phyloP scores from a whole-genome alignment of 2,113 vertebrate species.

The Cardinalis cardinalis region DNA sequence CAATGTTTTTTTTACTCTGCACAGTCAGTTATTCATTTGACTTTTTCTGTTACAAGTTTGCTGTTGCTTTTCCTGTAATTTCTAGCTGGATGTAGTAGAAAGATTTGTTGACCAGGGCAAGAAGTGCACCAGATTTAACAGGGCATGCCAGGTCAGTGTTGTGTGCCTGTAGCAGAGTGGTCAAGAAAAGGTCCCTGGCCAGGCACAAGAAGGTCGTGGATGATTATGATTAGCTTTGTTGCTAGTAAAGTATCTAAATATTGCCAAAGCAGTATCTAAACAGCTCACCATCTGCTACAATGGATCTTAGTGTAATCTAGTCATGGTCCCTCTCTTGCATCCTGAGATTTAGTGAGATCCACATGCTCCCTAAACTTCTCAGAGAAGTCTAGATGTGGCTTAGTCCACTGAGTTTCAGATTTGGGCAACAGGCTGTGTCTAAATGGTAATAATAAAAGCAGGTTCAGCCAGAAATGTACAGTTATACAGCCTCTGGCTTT shows the following conservation, averaged over 20 bases:
- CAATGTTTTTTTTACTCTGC: not conserved
- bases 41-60: not conserved
- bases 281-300: not conserved
- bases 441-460: not conserved
- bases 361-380: not conserved
- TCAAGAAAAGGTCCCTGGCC: not conserved
- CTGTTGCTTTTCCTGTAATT: not conserved
- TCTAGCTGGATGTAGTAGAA: not conserved
- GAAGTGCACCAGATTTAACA: not conserved
- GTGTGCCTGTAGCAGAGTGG: not conserved
- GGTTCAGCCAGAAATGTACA: not conserved
- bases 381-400: not conserved
- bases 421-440: not conserved
- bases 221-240: not conserved
- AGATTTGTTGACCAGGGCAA: not conserved
- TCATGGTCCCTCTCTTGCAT: rapidly evolving
- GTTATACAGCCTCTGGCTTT: not conserved
- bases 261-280: not conserved
- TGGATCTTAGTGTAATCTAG: not conserved
- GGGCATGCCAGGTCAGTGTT: not conserved
- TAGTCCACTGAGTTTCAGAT: not conserved
- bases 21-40: not conserved
- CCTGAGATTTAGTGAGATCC: not conserved
- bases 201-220: not conserved
- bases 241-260: not conserved